Evolutionary conservation across 2,113 vertebrate genomes (phyloP), one percentile per base, ranked within the genome.

Genomic region (Heloderma charlesbogerti): DNA sequence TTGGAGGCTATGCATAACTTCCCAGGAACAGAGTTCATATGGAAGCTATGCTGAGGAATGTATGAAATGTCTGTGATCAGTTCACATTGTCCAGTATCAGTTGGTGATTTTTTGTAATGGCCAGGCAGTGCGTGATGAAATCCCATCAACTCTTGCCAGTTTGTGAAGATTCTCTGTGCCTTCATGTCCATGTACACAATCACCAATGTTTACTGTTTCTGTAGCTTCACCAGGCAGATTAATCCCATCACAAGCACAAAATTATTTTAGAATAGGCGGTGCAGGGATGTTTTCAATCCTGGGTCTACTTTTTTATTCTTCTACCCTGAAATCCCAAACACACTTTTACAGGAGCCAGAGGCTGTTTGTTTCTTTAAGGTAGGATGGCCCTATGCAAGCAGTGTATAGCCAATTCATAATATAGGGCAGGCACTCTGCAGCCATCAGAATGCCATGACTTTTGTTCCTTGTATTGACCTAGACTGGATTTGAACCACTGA

Each of bases 401-500:
- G 0, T 40, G 25, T 40, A 86, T 80, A 54, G n/a, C 82, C 71
- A 89, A 80, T 89, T 86, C 40, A 0, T 54, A 92, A 91, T 69
- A 34, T 88, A 92, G 66, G 87, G 87, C 6, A 66, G 87, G 87
- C 51, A 9, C 69, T 77, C 67, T 92, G 84, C 91, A 91, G 43
- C 71, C 71, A 78, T 88, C 93, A 89, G 88, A 87, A 66, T 86
- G 27, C 34, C 13, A 34, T 94, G 86, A 94, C 67, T 94, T 95
- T 89, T 91, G 78, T 91, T 90, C 43, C 27, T 7, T 89, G 10
- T 80, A 57, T 93, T 92, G 90, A 92, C 91, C 89, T 88, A 90
- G 85, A 54, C 80, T 93, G 57, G 82, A 91, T 95, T 93, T 94
- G 83, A 95, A 84, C 77, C 83, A 91, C 40, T 92, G 91, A 89